These are phyloP conservation scores for Dicerorhinus sumatrensis DNA, from an alignment of 2,113 vertebrate genomes.

Conservation along the genomic window DNA sequence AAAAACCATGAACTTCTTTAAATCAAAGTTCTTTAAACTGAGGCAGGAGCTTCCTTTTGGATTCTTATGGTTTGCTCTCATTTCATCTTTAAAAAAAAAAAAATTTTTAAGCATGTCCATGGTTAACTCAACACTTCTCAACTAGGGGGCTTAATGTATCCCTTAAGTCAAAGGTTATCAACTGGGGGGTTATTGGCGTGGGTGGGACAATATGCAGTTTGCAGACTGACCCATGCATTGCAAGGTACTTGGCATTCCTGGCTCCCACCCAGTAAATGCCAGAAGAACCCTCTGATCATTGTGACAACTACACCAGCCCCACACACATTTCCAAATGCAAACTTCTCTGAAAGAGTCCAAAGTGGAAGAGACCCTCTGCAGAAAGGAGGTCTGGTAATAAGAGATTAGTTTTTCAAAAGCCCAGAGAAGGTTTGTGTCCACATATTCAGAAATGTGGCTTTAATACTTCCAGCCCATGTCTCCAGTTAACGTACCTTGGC, in stretches of 20 bases:
- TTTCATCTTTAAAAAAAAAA: not conserved
- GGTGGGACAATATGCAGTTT: not conserved
- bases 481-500: not conserved
- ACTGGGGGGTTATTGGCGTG: not conserved
- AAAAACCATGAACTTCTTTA: not conserved
- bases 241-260: not conserved
- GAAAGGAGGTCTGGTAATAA: not conserved
- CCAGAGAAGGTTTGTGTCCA: not conserved
- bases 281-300: not conserved
- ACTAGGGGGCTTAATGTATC: not conserved
- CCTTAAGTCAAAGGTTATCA: not conserved
- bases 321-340: not conserved
- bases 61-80: not conserved
- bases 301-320: not conserved
- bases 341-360: not conserved
- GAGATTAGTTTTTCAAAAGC: slow-evolving; percentile 15
- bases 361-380: not conserved
- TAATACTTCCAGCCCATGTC: not conserved
- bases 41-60: slow-evolving; percentile 24
- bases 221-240: not conserved
- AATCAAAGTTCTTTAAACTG: slow-evolving; percentile 6
- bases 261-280: not conserved
- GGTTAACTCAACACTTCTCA: not conserved
- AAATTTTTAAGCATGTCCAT: not conserved
- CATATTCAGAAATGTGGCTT: not conserved